Conservation (phyloP, 2,797 vertebrate genomes). For the Chelon labrosus region DNA sequence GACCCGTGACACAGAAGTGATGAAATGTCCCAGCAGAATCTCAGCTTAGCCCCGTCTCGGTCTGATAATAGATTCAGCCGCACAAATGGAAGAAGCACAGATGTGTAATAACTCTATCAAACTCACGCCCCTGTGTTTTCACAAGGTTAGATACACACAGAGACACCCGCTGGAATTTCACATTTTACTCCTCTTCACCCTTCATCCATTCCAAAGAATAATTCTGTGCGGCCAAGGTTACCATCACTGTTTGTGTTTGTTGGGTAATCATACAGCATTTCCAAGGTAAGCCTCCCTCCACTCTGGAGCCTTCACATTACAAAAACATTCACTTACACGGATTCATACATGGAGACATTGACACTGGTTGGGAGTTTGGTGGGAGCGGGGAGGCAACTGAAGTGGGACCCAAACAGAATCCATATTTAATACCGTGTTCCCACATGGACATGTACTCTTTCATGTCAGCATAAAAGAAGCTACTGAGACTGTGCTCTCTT, state of each 20-base stretch:
- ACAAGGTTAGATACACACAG: slow-evolving; percentile 83
- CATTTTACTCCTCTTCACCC: slow-evolving; percentile 72
- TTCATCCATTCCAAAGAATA: slow-evolving; percentile 76
- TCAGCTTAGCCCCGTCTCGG: slow-evolving; percentile 65
- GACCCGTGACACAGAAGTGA: slow-evolving; percentile 78
- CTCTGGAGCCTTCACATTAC: slow-evolving; percentile 77
- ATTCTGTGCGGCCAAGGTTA: slow-evolving; percentile 79
- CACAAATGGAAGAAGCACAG: slow-evolving; percentile 76
- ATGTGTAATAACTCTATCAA: slow-evolving; percentile 87
- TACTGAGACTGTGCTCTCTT: slow-evolving; percentile 65
- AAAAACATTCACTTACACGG: slow-evolving; percentile 83
- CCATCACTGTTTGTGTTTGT: slow-evolving; percentile 78
- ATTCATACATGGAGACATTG: slow-evolving; percentile 67
- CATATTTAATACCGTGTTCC: slow-evolving; percentile 74
- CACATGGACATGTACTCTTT: slow-evolving; percentile 71
- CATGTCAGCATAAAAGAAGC: slow-evolving; percentile 82
- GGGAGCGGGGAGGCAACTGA: slow-evolving; percentile 58
- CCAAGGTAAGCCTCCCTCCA: slow-evolving; percentile 69
- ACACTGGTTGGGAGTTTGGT: slow-evolving; percentile 58
- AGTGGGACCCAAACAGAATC: slow-evolving; percentile 78
- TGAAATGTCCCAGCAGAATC: slow-evolving; percentile 79
- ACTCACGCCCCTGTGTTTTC: slow-evolving; percentile 86
- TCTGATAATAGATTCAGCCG: slow-evolving; percentile 78
- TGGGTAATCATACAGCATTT: slow-evolving; percentile 78
- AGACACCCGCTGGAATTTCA: slow-evolving; percentile 83